Evolutionary conservation across 2,113 vertebrate genomes (phyloP).

Genomic region (Indicator indicator): DNA sequence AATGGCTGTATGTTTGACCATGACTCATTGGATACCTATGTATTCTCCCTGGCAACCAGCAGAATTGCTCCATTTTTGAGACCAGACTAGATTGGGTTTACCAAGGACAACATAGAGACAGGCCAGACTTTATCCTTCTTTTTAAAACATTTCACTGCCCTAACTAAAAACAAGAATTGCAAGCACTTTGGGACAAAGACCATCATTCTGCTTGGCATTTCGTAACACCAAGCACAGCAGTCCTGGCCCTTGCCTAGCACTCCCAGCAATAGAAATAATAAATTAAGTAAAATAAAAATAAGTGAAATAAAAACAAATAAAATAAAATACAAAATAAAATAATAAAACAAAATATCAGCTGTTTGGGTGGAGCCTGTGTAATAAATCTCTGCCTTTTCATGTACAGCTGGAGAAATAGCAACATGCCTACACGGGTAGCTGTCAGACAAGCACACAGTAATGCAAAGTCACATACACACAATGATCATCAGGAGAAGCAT

Average conservation of each 20-base stretch:
- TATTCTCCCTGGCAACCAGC: slow-evolving; percentile 70
- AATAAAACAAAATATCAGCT: neutral
- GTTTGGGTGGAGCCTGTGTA: neutral
- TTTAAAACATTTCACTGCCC: neutral
- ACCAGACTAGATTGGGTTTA: slow-evolving; percentile 69
- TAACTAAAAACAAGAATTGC: slow-evolving; percentile 35
- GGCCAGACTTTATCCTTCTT: slow-evolving; percentile 60
- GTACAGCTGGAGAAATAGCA: neutral
- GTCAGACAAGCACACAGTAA: neutral
- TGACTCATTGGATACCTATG: slow-evolving; percentile 74
- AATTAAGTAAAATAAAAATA: neutral
- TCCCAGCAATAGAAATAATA: neutral
- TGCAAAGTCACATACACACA: neutral
- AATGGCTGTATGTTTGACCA: slow-evolving; percentile 69
- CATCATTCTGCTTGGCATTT: slow-evolving; percentile 50
- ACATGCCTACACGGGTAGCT: neutral
- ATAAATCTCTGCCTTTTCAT: neutral
- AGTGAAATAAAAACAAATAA: neutral
- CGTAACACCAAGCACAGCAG: neutral
- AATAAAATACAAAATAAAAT: neutral
- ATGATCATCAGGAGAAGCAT: neutral
- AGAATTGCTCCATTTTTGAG: slow-evolving; percentile 67
- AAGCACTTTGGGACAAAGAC: slow-evolving; percentile 41
- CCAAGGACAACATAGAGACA: slow-evolving; percentile 66
- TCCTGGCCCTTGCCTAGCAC: neutral